Base-by-base conservation (phyloP, 2,797 vertebrate species). In the Pangasius djambal region DNA sequence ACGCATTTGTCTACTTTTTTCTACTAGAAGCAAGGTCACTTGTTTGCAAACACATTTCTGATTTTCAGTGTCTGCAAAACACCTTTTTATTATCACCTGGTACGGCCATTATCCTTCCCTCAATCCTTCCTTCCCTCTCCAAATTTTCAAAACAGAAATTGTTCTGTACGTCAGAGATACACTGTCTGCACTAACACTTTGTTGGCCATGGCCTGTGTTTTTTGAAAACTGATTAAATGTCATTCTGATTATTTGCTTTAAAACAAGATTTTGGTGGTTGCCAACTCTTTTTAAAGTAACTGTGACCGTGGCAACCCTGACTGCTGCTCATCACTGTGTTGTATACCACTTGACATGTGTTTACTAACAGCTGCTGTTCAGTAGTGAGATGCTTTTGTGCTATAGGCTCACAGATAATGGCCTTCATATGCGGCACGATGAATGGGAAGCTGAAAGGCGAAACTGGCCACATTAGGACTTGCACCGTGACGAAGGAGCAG, bases 401-500 rank as follows among this genome's bases (percentile, higher is more conserved):
- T 31, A 2, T 31, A 67, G 16, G 18, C 97, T 97, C 92, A 98
- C 97, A 98, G 93, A 22, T 97, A 97, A 94, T 98, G 96, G 4
- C 97, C 97, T 86, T 96, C 95, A 8, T 96, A 96, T 8, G 97
- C 96, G 0, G 97, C 96, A 92, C 96, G 95, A 93, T 98, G 97
- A 91, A 98, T 96, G 18, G 97, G 97, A 89, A 98, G 97, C 74
- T 97, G 95, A 57, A 96, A 97, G 2, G 95, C 95, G 87, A 93
- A 91, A 89, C 95, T 97, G 69, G 97, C 94, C 72, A 97, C 92
- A 34, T 97, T 97, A 20, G 96, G 95, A 74, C 96, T 95, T 84
- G 97, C 97, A 74, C 97, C 96, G 0, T 97, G 96, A 86, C 97
- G 96, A 93, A 98, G 92, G 90, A 98, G 94, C 89, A 98, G 94